These are phyloP conservation scores for Phymorhynchus buccinoides DNA, from an alignment of 1,140 invertebrate genomes.

Conservation along the genomic window DNA sequence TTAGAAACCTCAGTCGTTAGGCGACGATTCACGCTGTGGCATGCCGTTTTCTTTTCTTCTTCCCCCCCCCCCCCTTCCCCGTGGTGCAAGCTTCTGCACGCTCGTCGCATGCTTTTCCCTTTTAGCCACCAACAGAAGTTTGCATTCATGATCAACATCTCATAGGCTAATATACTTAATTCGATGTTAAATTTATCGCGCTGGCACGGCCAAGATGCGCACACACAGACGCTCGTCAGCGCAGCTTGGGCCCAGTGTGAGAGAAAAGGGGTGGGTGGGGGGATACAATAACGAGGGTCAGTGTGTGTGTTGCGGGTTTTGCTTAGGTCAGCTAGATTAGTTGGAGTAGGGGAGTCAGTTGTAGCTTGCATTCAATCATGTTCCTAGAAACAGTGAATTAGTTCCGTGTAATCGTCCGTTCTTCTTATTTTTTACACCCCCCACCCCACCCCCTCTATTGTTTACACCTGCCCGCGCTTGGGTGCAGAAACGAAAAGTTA, in stretches of 20 bases:
- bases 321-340: not conserved
- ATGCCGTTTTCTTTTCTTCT: not conserved
- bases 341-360: too few species aligned
- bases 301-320: not conserved
- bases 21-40: conserved; percentile 9
- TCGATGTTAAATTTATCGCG: conserved; percentile 34
- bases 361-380: not conserved
- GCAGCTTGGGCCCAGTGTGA: not conserved
- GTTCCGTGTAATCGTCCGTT: not conserved
- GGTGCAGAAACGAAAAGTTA: not conserved
- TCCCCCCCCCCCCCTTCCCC: too few species aligned
- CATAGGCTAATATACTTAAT: too few species aligned
- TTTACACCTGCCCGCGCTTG: not conserved
- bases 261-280: not conserved
- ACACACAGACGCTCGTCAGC: conserved; percentile 20
- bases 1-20: not conserved
- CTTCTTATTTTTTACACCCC: not conserved
- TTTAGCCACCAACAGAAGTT: conserved; percentile 21
- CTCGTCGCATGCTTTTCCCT: conserved; percentile 9
- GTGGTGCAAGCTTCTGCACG: not conserved
- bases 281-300: not conserved
- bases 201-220: conserved; percentile 21
- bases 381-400: not conserved
- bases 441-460: not conserved
- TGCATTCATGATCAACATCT: conserved; percentile 20